Conservation (phyloP, 2,888 invertebrate genomes). For the Teleogryllus oceanicus region DNA sequence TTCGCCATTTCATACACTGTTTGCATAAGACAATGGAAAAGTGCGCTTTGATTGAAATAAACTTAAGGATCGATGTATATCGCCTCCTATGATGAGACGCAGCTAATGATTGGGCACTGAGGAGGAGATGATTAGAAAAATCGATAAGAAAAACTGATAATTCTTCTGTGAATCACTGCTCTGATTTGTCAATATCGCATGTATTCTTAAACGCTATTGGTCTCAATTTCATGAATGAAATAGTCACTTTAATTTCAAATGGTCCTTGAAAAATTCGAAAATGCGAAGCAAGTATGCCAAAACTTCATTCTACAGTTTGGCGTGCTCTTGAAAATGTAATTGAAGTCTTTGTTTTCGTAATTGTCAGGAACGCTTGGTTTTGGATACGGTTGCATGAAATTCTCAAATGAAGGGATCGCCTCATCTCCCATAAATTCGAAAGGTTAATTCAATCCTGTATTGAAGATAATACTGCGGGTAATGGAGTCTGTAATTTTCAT, state of each 20-base stretch:
- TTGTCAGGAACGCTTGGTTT: not conserved
- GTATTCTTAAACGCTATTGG: too few relatives aligned
- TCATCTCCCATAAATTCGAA: not conserved
- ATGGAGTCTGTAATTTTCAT: slow-evolving; percentile 2
- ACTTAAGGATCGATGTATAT: too few relatives aligned
- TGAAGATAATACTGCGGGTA: not conserved
- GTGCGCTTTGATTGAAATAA: too few relatives aligned
- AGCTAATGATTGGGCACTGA: too few relatives aligned
- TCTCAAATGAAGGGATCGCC: not conserved
- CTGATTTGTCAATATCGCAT: too few relatives aligned
- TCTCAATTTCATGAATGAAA: too few relatives aligned
- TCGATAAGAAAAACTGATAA: too few relatives aligned
- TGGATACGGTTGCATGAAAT: not conserved
- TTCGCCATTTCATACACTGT: too few relatives aligned
- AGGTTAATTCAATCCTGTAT: not conserved
- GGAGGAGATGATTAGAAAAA: too few relatives aligned
- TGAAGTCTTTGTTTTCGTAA: not conserved
- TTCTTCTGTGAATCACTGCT: too few relatives aligned
- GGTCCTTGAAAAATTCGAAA: not conserved
- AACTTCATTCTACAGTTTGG: not conserved
- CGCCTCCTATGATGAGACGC: too few relatives aligned
- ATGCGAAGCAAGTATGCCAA: not conserved
- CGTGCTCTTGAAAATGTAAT: slow-evolving; percentile 6
- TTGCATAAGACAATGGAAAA: too few relatives aligned
- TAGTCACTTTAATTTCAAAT: slow-evolving; percentile 9